These are phyloP conservation scores for Lampris incognitus DNA, from an alignment of 2,113 vertebrate genomes.

Conservation along the genomic window DNA sequence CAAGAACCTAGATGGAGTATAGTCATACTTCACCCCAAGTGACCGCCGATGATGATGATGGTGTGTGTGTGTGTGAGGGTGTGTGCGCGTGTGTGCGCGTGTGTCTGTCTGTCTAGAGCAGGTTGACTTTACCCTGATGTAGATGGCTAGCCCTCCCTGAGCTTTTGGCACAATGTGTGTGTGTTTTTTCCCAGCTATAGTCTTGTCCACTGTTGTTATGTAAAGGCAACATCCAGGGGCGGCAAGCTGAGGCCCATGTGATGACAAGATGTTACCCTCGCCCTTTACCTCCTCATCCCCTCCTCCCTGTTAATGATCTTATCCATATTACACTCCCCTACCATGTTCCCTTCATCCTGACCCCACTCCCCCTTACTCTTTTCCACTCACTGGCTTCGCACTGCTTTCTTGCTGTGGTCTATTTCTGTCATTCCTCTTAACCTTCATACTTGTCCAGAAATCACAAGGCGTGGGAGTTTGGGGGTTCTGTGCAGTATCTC, in stretches of 20 bases:
- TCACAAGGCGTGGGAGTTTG: too few relatives aligned
- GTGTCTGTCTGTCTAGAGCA: not conserved
- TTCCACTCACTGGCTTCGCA: not conserved
- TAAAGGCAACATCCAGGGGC: constrained; percentile 68
- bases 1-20: too few relatives aligned
- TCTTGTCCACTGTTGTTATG: constrained; percentile 58
- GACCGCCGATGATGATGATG: too few relatives aligned
- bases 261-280: constrained; percentile 70
- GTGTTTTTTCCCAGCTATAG: constrained; percentile 35
- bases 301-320: constrained; percentile 10
- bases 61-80: not conserved
- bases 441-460: too few relatives aligned
- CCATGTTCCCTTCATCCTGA: not conserved
- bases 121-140: constrained; percentile 24
- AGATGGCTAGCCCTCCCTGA: constrained; percentile 15
- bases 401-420: not conserved
- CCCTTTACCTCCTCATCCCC: constrained; percentile 27
- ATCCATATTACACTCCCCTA: constrained; percentile 8
- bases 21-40: too few relatives aligned
- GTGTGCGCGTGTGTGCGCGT: constrained; percentile 16
- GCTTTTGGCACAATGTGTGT: constrained; percentile 21
- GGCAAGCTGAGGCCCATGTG: constrained; percentile 70
- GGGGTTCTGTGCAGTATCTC: too few relatives aligned
- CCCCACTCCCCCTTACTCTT: not conserved
- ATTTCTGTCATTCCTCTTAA: not conserved